A percentile compares a stretch with the other conserved stretches of the same genome.
phyloP scores from a whole-genome alignment of 1,140 invertebrate genomes.

The Aphis gossypii region DNA sequence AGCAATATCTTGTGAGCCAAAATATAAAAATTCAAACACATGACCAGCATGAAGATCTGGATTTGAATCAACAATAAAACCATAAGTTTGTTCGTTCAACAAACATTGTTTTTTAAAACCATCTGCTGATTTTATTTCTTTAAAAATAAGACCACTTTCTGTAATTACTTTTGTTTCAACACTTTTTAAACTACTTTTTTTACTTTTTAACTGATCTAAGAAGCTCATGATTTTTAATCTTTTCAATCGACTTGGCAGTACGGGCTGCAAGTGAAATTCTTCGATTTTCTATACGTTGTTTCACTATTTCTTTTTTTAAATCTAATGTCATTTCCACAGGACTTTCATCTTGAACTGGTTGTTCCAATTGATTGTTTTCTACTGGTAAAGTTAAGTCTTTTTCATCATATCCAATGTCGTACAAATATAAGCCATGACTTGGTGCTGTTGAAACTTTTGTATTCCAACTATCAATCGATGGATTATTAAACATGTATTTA shows the following conservation, averaged over 20 bases:
- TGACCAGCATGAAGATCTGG: conserved; percentile 78
- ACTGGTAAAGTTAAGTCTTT: conserved; percentile 57
- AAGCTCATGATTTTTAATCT: conserved; percentile 52
- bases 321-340: conserved; percentile 2
- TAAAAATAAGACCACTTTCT: conserved; percentile 51
- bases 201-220: conserved; percentile 36
- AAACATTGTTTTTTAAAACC: conserved; percentile 28
- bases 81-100: conserved; percentile 63
- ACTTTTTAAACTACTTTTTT: conserved; percentile 31
- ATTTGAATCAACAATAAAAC: conserved; percentile 83
- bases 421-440: conserved; percentile 58
- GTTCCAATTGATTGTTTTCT: neutral
- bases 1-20: conserved; percentile 87
- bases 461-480: conserved; percentile 51
- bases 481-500: conserved; percentile 59
- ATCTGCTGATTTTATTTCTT: conserved; percentile 42
- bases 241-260: neutral
- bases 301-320: conserved; percentile 47
- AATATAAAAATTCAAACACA: conserved; percentile 73
- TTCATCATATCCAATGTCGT: conserved; percentile 58
- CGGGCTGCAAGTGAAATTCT: neutral
- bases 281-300: conserved; percentile 50
- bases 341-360: neutral
- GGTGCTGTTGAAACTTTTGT: conserved; percentile 50
- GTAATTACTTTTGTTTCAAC: conserved; percentile 51